These are phyloP conservation scores for Petrosia ficiformis DNA, from an alignment of 37 sponge, comb jelly and placozoan genomes.

Conservation along the genomic window DNA sequence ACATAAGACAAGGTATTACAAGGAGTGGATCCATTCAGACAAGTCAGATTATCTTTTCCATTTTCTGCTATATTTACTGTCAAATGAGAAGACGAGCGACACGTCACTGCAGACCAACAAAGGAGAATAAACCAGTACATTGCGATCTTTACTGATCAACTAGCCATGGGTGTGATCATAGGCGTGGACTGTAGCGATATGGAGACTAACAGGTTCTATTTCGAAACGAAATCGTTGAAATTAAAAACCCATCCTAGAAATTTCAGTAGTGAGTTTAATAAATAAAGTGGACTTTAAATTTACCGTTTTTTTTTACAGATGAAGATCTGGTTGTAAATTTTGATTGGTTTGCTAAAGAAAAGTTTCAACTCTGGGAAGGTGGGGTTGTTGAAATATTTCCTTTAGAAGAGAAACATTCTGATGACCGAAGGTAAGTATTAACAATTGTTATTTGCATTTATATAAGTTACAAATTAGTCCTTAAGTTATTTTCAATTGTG, in stretches of 20 bases:
- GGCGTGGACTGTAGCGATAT: not conserved
- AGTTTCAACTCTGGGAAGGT: conserved; percentile 33
- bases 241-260: conserved; percentile 53
- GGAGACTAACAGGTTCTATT: not conserved
- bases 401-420: not conserved
- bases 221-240: conserved; percentile 24
- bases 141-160: no score
- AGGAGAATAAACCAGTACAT: no score
- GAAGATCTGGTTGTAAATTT: conserved; percentile 66
- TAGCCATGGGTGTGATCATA: no score
- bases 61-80: no score
- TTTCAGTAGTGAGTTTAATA: conserved; percentile 33
- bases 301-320: conserved; percentile 10
- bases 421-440: not conserved
- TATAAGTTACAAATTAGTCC: no score
- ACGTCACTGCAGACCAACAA: no score
- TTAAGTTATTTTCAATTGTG: no score
- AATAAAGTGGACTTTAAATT: not conserved
- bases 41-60: no score
- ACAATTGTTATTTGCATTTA: not conserved
- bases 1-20: no score
- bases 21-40: no score
- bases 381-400: conserved; percentile 53
- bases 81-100: no score
- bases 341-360: conserved; percentile 58